These are phyloP conservation scores for Limanda limanda DNA, from an alignment of 2,113 vertebrate genomes.

Conservation along the genomic window DNA sequence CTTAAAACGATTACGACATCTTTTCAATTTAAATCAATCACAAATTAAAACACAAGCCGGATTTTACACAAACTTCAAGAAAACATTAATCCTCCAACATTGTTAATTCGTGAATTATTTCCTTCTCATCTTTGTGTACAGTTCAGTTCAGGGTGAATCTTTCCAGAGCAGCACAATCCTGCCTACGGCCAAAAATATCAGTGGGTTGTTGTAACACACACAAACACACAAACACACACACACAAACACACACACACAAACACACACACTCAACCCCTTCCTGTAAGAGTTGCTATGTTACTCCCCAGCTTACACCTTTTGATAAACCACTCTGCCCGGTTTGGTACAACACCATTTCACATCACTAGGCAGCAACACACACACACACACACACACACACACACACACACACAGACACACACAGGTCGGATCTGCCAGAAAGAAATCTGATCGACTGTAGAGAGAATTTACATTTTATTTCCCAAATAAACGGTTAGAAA, in stretches of 20 bases:
- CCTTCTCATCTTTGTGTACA: background rate
- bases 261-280: conserved; percentile 17
- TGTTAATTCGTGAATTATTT: background rate
- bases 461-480: background rate
- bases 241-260: background rate
- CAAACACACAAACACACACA: conserved; percentile 26
- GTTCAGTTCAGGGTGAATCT: conserved; percentile 5
- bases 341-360: conserved; percentile 48
- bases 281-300: background rate
- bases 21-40: no score
- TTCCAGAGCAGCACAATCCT: background rate
- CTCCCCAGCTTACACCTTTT: conserved; percentile 41
- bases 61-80: no score
- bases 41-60: background rate
- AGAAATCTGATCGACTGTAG: conserved; percentile 61
- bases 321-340: conserved; percentile 42
- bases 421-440: conserved; percentile 52
- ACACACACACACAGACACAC: conserved; percentile 23
- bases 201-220: conserved; percentile 27
- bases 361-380: background rate
- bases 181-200: conserved; percentile 45
- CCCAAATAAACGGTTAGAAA: background rate
- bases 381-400: background rate
- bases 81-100: no score
- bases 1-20: background rate